Base-by-base conservation (phyloP, 2,888 invertebrate genomes). In the Odontocerum albicorne region DNA sequence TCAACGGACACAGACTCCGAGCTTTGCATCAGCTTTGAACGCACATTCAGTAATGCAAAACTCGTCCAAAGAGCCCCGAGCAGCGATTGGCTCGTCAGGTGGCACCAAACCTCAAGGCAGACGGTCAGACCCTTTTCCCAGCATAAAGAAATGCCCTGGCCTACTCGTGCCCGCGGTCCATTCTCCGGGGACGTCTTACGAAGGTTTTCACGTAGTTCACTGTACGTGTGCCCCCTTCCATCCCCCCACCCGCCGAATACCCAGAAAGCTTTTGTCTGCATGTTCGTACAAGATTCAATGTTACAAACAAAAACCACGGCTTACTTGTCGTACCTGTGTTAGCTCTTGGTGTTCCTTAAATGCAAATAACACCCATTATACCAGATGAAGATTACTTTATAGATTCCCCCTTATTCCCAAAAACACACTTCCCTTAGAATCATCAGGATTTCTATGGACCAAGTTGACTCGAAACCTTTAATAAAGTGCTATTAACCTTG, bases 121-220 rank as follows among this genome's bases (percentile, higher is more conserved):
- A 35, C 51, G 55, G 13, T 51, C 55, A 10, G 51, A 50, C 32
- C 59, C 52, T 27, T 46, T 44, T 33, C 58, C 53, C 33, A 31
- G 44, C 16, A 17, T 44, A 21, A 22, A 44, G 31, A 19, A 40
- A n/a, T 40, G 21, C 13, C 40, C 21, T 21, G 40, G 40, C n/a
- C 40, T 40, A 10, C 40, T n/a, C n/a, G n/a, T n/a, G n/a, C n/a
- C n/a, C n/a, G n/a, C 40, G 2, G 40, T 40, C 10, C 16, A 38
- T 16, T 3, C 38, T 16, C 38, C 3, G 8, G 38, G 38, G 10
- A 15, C 17, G 16, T 3, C 27, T 27, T 27, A 4, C 27, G 27
- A 27, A 27, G 27, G 27, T 27, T 27, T 10, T 27, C 27, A 27
- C 27, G 27, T 27, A 27, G 10, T 10, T 7, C 10, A 7, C 4